Percentiles rank a stretch among this genome's conserved stretches.
phyloP scores from a whole-genome alignment of 2,113 vertebrate species.

The Gulo gulo region DNA sequence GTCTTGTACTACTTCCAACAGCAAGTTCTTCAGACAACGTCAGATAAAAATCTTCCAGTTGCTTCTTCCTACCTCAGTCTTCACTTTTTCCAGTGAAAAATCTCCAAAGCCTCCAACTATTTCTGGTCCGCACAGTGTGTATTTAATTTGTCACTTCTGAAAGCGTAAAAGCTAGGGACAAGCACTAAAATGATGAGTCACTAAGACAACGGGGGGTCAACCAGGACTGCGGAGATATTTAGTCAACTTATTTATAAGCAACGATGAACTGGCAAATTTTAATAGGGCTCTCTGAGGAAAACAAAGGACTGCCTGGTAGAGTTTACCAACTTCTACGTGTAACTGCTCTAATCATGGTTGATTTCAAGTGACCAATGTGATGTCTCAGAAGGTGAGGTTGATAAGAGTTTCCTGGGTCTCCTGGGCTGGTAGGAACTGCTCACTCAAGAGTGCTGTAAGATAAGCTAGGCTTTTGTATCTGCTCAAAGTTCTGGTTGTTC shows the following conservation, averaged over 20 bases:
- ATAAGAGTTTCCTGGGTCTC: not conserved
- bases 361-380: not conserved
- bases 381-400: too few species aligned
- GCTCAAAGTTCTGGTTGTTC: not conserved
- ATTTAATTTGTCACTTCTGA: not conserved
- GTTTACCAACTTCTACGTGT: not conserved
- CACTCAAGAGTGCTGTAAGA: fast-evolving
- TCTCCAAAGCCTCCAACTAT: not conserved
- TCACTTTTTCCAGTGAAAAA: not conserved
- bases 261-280: not conserved
- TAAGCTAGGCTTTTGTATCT: not conserved
- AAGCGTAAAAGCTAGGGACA: not conserved
- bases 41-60: not conserved
- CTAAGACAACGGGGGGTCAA: not conserved
- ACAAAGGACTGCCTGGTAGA: not conserved
- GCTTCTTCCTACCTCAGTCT: not conserved
- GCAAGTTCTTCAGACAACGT: not conserved
- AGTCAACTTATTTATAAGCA: not conserved
- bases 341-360: not conserved
- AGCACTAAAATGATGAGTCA: not conserved
- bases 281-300: not conserved
- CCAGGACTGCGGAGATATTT: not conserved
- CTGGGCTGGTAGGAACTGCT: not conserved
- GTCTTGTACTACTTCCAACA: not conserved
- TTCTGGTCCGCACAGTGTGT: not conserved